Percentiles rank a stretch among this genome's conserved stretches.
These are phyloP conservation scores for Dasypolia templi DNA, from an alignment of 2,888 invertebrate species.

Conservation along the genomic window DNA sequence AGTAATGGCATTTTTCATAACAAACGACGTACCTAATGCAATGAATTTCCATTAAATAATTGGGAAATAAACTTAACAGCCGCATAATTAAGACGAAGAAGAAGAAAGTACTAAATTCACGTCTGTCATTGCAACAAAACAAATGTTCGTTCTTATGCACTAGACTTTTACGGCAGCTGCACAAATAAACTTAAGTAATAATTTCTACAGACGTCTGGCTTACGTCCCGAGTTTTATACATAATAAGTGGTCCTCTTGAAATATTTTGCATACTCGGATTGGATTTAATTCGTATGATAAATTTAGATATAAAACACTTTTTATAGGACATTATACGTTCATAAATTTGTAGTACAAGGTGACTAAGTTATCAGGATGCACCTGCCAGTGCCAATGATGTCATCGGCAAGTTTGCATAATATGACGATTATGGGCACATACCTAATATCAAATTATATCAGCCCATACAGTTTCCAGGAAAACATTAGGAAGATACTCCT, in stretches of 20 bases:
- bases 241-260: constrained; percentile 32
- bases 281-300: constrained; percentile 9
- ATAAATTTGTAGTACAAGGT: neutral
- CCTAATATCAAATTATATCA: no score
- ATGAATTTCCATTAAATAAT: neutral
- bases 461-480: no score
- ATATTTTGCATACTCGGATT: constrained; percentile 33
- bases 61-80: neutral
- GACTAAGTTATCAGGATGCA: constrained; percentile 13
- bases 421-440: neutral
- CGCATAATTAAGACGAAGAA: constrained; percentile 7
- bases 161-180: constrained; percentile 49
- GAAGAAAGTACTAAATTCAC: constrained; percentile 17
- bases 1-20: neutral
- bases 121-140: constrained; percentile 42
- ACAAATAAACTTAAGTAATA: constrained; percentile 57
- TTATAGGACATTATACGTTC: neutral
- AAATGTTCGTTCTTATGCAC: constrained; percentile 49
- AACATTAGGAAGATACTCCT: neutral
- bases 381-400: constrained; percentile 30
- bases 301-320: neutral
- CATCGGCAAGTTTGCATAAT: constrained; percentile 1
- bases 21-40: neutral
- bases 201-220: constrained; percentile 41
- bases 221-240: constrained; percentile 29